Percentiles rank a stretch among this genome's conserved stretches.
Evolutionary conservation across 2,888 invertebrate species (phyloP).

Genomic region (Mythimna impura): DNA sequence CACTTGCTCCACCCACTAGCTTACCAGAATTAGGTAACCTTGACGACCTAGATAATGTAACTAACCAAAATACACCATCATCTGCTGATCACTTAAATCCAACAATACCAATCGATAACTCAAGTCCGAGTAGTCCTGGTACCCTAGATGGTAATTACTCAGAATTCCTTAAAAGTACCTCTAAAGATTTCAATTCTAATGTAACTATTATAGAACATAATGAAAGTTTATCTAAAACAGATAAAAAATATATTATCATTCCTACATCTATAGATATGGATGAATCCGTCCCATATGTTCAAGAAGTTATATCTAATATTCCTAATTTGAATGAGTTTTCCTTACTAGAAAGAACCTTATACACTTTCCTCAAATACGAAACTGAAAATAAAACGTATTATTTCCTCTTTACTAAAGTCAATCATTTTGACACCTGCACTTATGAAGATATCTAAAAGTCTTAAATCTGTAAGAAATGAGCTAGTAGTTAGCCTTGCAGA

Average conservation of each 20-base stretch:
- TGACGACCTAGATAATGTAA: not conserved
- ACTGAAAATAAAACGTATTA: too few species aligned
- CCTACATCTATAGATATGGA: too few species aligned
- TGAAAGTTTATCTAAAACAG: not conserved
- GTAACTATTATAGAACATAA: not conserved
- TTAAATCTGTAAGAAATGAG: not conserved
- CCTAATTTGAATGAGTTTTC: constrained; percentile 5
- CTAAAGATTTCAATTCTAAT: not conserved
- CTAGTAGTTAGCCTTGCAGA: not conserved
- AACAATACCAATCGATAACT: not conserved
- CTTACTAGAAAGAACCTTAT: constrained; percentile 4
- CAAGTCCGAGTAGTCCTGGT: not conserved
- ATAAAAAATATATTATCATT: too few species aligned
- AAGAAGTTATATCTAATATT: not conserved
- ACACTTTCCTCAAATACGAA: too few species aligned
- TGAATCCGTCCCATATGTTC: too few species aligned
- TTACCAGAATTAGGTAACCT: not conserved
- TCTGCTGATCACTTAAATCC: not conserved
- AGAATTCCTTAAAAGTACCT: not conserved
- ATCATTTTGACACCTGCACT: not conserved
- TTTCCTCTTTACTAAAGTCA: too few species aligned
- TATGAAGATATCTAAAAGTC: not conserved
- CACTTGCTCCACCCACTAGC: not conserved
- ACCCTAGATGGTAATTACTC: constrained; percentile 3
- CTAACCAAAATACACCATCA: not conserved